Percentiles rank a stretch among this genome's conserved stretches.
phyloP scores from a whole-genome alignment of 2,113 vertebrate species.

The Panthera uncia region DNA sequence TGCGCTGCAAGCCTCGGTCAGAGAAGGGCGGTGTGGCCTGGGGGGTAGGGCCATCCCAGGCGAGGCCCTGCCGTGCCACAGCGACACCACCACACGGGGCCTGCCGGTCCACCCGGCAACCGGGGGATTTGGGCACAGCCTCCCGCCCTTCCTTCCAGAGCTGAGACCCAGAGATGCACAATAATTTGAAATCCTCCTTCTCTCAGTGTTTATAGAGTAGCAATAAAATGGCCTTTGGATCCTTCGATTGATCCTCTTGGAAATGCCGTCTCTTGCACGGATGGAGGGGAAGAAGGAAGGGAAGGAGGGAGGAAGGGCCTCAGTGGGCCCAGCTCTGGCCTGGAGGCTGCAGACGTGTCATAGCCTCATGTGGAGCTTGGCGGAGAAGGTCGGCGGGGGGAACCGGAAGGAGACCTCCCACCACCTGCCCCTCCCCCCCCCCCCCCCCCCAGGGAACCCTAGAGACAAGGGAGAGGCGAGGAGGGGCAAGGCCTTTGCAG shows the following conservation, averaged over 20 bases:
- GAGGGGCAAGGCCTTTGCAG: not conserved
- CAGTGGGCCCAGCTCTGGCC: not conserved
- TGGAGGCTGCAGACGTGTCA: rapidly evolving
- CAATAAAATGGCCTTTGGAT: not conserved
- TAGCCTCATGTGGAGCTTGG: rapidly evolving
- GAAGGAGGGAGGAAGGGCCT: not conserved
- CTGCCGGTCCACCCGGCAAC: rapidly evolving
- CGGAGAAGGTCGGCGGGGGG: not conserved
- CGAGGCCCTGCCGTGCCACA: not conserved
- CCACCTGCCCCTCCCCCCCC: rapidly evolving
- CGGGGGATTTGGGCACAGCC: rapidly evolving
- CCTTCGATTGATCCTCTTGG: not conserved
- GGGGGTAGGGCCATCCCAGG: rapidly evolving
- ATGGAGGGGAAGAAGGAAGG: no score
- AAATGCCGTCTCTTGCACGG: not conserved
- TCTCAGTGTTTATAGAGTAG: not conserved
- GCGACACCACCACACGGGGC: rapidly evolving
- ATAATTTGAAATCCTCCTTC: not conserved
- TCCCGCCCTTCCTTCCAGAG: not conserved
- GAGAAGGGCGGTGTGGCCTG: rapidly evolving
- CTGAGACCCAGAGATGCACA: not conserved
- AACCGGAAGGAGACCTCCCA: not conserved
- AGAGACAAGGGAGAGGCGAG: not conserved
- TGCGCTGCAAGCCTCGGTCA: rapidly evolving
- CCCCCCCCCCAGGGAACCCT: rapidly evolving